Conservation (phyloP, 2,797 vertebrate species). For the Antrozous pallidus region DNA sequence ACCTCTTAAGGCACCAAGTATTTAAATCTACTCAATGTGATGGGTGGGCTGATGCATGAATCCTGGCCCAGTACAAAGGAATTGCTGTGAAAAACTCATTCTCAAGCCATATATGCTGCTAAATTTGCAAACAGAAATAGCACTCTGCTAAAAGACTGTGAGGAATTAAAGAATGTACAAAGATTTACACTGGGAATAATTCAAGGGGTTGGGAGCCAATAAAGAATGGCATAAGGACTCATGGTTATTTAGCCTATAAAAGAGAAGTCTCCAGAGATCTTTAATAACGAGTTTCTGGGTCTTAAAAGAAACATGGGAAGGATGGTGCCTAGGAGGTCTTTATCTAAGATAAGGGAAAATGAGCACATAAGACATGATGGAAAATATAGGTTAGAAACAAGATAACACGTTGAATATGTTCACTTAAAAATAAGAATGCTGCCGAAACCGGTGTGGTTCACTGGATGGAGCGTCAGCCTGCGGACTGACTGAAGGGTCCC, state of each 20-base stretch:
- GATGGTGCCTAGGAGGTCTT: background rate
- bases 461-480: too few species aligned
- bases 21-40: slow-evolving; percentile 57
- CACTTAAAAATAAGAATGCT: slow-evolving; percentile 21
- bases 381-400: slow-evolving; percentile 10
- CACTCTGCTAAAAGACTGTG: background rate
- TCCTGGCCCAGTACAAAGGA: slow-evolving; percentile 8
- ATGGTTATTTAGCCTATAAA: background rate
- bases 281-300: background rate
- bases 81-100: slow-evolving; percentile 25
- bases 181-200: slow-evolving; percentile 24
- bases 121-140: background rate
- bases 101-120: background rate
- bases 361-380: background rate
- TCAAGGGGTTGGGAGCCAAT: background rate
- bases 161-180: background rate
- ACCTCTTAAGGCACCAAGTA: slow-evolving; percentile 61
- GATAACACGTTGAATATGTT: background rate
- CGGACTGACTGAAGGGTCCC: too few species aligned
- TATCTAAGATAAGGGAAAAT: background rate
- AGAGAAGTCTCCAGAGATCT: background rate
- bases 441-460: too few species aligned
- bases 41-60: slow-evolving; percentile 6
- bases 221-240: background rate
- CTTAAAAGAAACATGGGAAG: background rate